Evolutionary conservation across 2,888 invertebrate species (phyloP), one percentile per base, ranked within the genome.

Genomic region (Cephus sareptanus): DNA sequence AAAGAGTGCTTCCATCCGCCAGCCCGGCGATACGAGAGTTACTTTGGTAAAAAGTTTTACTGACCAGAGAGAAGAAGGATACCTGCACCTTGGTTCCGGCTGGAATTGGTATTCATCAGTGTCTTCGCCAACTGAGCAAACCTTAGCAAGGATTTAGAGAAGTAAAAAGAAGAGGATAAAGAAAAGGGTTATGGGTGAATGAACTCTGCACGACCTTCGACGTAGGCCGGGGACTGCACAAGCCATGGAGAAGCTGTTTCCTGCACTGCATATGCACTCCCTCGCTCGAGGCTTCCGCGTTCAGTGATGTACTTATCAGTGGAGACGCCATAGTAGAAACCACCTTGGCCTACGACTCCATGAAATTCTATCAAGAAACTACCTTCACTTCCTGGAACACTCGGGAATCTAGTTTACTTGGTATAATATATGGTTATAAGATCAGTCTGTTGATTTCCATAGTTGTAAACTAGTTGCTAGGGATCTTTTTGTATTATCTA

Each of bases 151-250:
- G 56, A 56, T 56, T 56, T 56, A 56, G 56, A 56, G 9, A 23
- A 56, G 56, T 2, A 56, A 56, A 56, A 56, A 2, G 56, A 56
- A 56, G 77, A 75, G 80, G 82, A 81, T 83, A 81, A 84, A 84
- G 86, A 85, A 87, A 86, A 87, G 86, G 86, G 87, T 84, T 84
- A 85, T 79, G 85, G 87, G 87, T 87, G 87, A 87, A 87, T 82
- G 87, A 83, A 85, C 87, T 85, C 81, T 81, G 84, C 82, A 84
- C 87, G 87, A 87, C 85, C 87, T 87, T 87, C 87, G 83, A 83
- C 84, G 81, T 85, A 83, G 84, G 84, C 81, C 76, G 81, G 77
- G 73, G 37, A 70, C 70, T 30, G 15, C 30, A 30, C 82, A 76
- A 76, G 73, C 77, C 70, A 77, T 68, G 71, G 74, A 33, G 33